phyloP scores from a whole-genome alignment of 2,113 vertebrate genomes.

The Anoplopoma fimbria region DNA sequence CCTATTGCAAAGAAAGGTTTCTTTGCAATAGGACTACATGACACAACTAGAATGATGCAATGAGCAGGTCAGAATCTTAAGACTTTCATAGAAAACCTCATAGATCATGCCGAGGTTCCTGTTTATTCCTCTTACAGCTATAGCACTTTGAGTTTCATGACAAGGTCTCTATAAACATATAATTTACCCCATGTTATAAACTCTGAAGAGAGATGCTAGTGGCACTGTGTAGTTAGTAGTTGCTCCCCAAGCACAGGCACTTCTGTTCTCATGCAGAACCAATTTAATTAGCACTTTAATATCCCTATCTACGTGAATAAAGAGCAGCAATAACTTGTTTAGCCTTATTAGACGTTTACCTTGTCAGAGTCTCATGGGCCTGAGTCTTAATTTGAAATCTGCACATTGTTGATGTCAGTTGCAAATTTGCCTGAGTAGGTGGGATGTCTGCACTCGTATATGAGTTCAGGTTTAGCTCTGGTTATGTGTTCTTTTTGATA shows the following conservation, averaged over 20 bases:
- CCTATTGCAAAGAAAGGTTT: neutral
- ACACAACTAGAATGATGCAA: too few species aligned
- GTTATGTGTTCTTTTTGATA: neutral
- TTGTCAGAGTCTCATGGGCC: slow-evolving; percentile 67
- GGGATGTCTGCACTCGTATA: neutral
- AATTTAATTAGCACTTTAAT: slow-evolving; percentile 76
- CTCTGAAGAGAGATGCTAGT: slow-evolving; percentile 25
- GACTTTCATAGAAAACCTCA: neutral
- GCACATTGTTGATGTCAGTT: slow-evolving; percentile 51
- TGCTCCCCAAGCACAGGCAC: slow-evolving; percentile 44
- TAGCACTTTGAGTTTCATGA: neutral
- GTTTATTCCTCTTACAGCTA: neutral
- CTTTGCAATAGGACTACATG: too few species aligned
- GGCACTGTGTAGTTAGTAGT: slow-evolving; percentile 38
- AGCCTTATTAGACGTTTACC: slow-evolving; percentile 71
- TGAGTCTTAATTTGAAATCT: slow-evolving; percentile 55
- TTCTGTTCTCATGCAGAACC: slow-evolving; percentile 61
- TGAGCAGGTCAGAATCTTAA: neutral
- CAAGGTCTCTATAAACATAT: slow-evolving; percentile 21
- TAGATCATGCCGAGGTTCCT: neutral
- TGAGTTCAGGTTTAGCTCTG: neutral
- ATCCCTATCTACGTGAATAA: slow-evolving; percentile 67
- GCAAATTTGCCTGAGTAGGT: slow-evolving; percentile 41
- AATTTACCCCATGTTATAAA: slow-evolving; percentile 32
- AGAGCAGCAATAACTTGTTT: slow-evolving; percentile 74